These are phyloP conservation scores for Shinisaurus crocodilurus DNA, from an alignment of 2,113 vertebrate species.

Conservation along the genomic window DNA sequence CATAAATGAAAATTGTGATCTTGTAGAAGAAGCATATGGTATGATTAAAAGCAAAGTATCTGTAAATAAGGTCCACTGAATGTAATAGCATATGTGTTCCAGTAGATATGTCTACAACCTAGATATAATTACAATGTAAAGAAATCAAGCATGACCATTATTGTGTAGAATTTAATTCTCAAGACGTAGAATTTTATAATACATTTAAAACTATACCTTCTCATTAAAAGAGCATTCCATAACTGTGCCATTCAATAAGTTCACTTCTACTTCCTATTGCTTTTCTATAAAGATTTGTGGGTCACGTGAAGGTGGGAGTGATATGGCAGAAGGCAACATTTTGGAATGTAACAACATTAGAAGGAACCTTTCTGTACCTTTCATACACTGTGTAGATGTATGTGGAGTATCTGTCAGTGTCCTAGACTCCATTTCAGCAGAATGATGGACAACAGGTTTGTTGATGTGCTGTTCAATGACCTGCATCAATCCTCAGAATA, in stretches of 20 bases:
- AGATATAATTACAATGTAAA: background rate
- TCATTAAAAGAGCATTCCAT: background rate
- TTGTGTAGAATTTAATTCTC: background rate
- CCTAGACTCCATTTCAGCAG: slow-evolving; percentile 54
- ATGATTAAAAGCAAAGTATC: background rate
- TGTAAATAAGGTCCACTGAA: background rate
- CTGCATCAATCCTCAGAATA: slow-evolving; percentile 76
- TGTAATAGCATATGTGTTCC: background rate
- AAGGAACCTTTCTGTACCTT: slow-evolving; percentile 29
- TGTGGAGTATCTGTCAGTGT: slow-evolving; percentile 47
- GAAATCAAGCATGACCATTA: background rate
- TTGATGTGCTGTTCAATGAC: slow-evolving; percentile 74
- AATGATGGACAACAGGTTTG: slow-evolving; percentile 72
- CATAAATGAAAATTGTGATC: background rate
- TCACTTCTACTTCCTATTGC: background rate
- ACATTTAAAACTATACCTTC: background rate
- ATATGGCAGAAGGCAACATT: background rate
- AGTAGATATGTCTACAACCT: background rate
- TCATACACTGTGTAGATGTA: slow-evolving; percentile 22
- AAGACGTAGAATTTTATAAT: background rate
- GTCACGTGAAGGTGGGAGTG: background rate
- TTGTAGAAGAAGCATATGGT: background rate
- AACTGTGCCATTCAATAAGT: background rate
- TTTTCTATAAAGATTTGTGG: background rate
- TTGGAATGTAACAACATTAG: background rate